Percentiles rank a stretch among this genome's conserved stretches.
Evolutionary conservation across 2,888 invertebrate genomes (phyloP).

Genomic region (Archaeoteleia sp.): DNA sequence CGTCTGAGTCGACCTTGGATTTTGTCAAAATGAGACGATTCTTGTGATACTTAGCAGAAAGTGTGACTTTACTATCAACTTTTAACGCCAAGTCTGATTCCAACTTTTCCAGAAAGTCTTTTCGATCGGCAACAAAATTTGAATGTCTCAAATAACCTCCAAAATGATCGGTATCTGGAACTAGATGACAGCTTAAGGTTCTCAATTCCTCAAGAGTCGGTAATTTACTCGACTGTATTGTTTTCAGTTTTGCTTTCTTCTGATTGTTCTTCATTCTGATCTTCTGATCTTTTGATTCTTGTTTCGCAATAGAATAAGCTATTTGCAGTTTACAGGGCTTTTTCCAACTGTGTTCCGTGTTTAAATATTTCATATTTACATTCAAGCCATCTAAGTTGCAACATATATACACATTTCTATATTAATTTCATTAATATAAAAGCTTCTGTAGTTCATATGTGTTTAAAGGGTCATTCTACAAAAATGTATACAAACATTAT

Average conservation of each 20-base stretch:
- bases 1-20: background rate
- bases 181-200: slow-evolving; percentile 49
- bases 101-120: slow-evolving; percentile 57
- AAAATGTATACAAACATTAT: no score
- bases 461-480: no score
- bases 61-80: background rate
- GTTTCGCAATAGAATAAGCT: slow-evolving; percentile 75
- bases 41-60: background rate
- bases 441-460: slow-evolving; percentile 4
- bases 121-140: slow-evolving; percentile 55
- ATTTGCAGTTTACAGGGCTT: slow-evolving; percentile 80
- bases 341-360: slow-evolving; percentile 78
- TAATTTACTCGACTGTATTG: slow-evolving; percentile 38
- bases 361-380: slow-evolving; percentile 58
- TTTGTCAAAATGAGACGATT: slow-evolving; percentile 4
- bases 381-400: slow-evolving; percentile 46
- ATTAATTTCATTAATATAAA: background rate
- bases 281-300: no score
- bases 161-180: slow-evolving; percentile 56
- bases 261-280: background rate
- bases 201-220: slow-evolving; percentile 57
- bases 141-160: slow-evolving; percentile 55
- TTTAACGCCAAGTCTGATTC: slow-evolving; percentile 42
- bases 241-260: slow-evolving; percentile 4
- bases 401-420: slow-evolving; percentile 60